Percentiles rank a stretch among this genome's conserved stretches.
phyloP scores from a whole-genome alignment of 2,888 invertebrate species.

The Rhamnusium bicolor region DNA sequence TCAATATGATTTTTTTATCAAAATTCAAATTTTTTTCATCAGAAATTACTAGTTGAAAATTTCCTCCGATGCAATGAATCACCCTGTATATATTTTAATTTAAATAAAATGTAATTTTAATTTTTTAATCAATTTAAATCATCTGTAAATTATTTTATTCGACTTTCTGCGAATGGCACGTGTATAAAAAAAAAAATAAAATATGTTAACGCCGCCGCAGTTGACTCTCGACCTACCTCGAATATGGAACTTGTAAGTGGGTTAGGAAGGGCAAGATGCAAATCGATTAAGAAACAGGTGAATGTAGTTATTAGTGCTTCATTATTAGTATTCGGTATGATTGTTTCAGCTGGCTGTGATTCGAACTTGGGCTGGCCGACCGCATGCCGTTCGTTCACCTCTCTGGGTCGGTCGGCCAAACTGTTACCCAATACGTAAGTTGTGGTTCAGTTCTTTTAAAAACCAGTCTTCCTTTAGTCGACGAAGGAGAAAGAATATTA shows the following conservation, averaged over 20 bases:
- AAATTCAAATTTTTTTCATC: no score
- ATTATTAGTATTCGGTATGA: constrained; percentile 49
- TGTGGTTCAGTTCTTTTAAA: neutral
- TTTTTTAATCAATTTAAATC: neutral
- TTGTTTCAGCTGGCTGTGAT: neutral
- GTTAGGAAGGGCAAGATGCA: constrained; percentile 28
- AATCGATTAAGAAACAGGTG: constrained; percentile 45
- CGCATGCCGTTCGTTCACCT: constrained; percentile 27
- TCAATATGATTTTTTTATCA: no score
- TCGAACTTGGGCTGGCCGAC: constrained; percentile 1
- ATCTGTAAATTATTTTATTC: neutral
- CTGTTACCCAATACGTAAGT: constrained; percentile 4
- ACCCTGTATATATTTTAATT: neutral
- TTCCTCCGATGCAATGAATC: no score
- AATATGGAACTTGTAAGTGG: constrained; percentile 20
- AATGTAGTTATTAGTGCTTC: constrained; percentile 44
- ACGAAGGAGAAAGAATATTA: neutral
- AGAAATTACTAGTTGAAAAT: no score
- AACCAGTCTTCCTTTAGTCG: neutral
- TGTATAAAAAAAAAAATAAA: neutral
- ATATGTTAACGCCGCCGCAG: neutral
- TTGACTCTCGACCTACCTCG: neutral
- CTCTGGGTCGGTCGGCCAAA: constrained; percentile 11
- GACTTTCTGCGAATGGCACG: neutral
- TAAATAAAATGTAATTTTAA: neutral